phyloP scores from a whole-genome alignment of 2,113 vertebrate genomes.

The Carassius carassius region DNA sequence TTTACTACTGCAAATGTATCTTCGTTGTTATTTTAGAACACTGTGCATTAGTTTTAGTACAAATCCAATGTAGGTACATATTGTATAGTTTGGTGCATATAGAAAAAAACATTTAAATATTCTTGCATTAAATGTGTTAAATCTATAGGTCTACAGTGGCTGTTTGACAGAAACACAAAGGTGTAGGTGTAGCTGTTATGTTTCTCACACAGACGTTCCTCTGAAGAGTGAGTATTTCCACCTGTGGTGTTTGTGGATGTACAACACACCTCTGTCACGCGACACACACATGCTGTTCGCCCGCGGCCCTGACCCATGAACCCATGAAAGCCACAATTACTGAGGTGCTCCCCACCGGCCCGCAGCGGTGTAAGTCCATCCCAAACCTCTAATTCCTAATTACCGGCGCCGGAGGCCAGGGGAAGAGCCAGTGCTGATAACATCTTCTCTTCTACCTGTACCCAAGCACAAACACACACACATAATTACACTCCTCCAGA shows the following conservation, averaged over 20 bases:
- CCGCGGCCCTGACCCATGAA: conserved; percentile 80
- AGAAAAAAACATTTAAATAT: too few relatives aligned
- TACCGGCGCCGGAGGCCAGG: conserved; percentile 82
- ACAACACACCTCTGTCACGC: conserved; percentile 73
- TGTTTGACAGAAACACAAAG: background rate
- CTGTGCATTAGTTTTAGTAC: background rate
- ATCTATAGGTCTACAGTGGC: background rate
- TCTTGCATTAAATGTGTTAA: background rate
- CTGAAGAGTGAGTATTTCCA: conserved; percentile 58
- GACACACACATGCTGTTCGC: conserved; percentile 71
- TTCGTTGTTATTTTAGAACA: background rate
- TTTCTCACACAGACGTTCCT: conserved; percentile 67
- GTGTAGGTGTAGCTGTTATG: background rate
- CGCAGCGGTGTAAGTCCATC: conserved; percentile 77
- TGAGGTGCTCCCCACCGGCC: conserved; percentile 71
- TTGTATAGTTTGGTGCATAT: background rate
- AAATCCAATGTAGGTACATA: background rate
- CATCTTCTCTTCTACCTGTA: conserved; percentile 84
- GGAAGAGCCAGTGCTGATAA: conserved; percentile 86
- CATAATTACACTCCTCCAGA: conserved; percentile 83
- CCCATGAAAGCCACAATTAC: conserved; percentile 87
- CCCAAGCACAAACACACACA: conserved; percentile 70
- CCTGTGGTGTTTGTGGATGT: conserved; percentile 56
- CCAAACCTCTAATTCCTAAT: conserved; percentile 88
- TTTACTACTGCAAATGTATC: background rate